phyloP scores from a whole-genome alignment of 2,113 vertebrate genomes.

The Charadrius vociferus region DNA sequence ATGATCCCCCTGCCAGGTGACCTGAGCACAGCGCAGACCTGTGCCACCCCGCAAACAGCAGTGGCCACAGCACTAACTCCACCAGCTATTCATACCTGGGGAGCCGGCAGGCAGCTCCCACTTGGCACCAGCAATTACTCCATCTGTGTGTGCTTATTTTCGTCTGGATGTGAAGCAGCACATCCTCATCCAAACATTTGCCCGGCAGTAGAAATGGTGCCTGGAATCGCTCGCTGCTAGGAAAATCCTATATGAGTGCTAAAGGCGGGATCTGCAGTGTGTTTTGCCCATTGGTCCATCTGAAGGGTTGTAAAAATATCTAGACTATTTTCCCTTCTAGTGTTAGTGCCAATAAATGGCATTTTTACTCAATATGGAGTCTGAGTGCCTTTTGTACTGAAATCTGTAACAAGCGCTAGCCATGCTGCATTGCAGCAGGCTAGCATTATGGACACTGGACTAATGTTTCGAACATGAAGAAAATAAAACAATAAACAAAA shows the following conservation, averaged over 20 bases:
- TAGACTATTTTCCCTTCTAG: neutral
- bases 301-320: neutral
- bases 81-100: neutral
- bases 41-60: fast-evolving
- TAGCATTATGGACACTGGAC: neutral
- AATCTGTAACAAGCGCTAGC: neutral
- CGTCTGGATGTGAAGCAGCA: neutral
- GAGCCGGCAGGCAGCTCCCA: neutral
- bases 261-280: neutral
- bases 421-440: neutral
- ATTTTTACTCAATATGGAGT: neutral
- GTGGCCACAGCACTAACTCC: neutral
- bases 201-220: neutral
- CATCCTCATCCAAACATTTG: neutral
- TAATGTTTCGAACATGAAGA: neutral
- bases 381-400: neutral
- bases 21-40: fast-evolving
- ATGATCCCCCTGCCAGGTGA: fast-evolving
- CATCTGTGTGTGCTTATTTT: neutral
- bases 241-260: fast-evolving
- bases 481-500: neutral
- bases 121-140: neutral
- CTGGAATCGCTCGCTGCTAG: neutral
- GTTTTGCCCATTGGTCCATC: neutral
- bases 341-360: neutral